Evolutionary conservation across 2,797 vertebrate genomes (phyloP).

Genomic region (Vipera latastei): DNA sequence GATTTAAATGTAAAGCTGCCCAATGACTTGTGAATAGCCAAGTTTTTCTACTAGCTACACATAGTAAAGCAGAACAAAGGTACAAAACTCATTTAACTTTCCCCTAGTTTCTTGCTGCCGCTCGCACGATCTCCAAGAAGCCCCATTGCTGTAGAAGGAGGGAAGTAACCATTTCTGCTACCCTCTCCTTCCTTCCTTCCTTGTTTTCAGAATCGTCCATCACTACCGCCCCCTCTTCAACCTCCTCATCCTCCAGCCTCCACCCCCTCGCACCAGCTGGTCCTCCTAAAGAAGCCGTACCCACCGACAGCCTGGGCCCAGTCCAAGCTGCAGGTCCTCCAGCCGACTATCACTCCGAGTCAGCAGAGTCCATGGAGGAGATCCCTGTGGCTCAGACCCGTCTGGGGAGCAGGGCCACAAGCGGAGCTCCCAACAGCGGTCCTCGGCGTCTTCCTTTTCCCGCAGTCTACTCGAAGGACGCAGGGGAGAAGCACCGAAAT

Average conservation of each 20-base stretch:
- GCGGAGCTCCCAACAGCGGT: not conserved
- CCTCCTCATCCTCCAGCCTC: slow-evolving; percentile 70
- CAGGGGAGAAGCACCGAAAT: slow-evolving; percentile 48
- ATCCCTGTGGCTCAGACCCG: slow-evolving; percentile 84
- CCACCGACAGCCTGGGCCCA: slow-evolving; percentile 45
- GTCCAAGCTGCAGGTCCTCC: slow-evolving; percentile 76
- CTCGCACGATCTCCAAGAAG: not conserved
- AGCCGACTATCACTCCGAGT: slow-evolving; percentile 84
- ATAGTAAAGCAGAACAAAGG: not conserved
- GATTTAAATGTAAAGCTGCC: not conserved
- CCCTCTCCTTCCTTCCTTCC: slow-evolving; percentile 34
- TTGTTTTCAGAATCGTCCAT: slow-evolving; percentile 65
- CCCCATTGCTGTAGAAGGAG: not conserved
- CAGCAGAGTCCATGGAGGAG: slow-evolving; percentile 87
- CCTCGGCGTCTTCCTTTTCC: slow-evolving; percentile 35
- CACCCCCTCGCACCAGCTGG: slow-evolving; percentile 72
- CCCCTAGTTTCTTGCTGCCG: not conserved
- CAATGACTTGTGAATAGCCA: not conserved
- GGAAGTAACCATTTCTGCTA: not conserved
- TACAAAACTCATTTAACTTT: not conserved
- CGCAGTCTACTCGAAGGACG: slow-evolving; percentile 30
- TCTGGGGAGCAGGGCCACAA: slow-evolving; percentile 78
- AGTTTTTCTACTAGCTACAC: not conserved
- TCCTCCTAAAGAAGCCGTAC: slow-evolving; percentile 67
- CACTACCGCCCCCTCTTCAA: not conserved